Evolutionary conservation across 2,113 vertebrate species (phyloP), one percentile per base, ranked within the genome.

Genomic region (Rousettus leschenaultii): DNA sequence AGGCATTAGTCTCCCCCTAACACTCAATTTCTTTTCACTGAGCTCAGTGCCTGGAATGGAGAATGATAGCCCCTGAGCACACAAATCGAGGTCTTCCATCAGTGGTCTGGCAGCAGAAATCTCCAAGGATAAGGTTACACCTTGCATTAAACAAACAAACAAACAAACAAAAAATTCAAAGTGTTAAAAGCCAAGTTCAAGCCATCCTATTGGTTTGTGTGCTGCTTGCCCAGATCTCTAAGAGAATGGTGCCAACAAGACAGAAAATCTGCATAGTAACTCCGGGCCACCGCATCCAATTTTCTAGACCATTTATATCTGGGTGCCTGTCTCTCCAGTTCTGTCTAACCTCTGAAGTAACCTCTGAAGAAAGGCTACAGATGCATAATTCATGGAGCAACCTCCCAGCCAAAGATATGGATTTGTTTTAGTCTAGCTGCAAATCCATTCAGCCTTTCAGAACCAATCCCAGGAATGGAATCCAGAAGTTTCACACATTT

Each of bases 371-470:
- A 92, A 97, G 65, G 89, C 83, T 92, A 51, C 38, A 75, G 48
- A 92, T 85, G 83, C 65, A 95, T 96, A 96, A 97, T 96, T 95
- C 78, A 95, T 68, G 70, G 40, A 51, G 26, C 57, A 79, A 53
- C 65, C 53, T 89, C 63, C 82, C 79, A 96, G 86, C 45, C 51
- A 92, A 96, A 61, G 88, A 92, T 80, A 87, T 73, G 94, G 91
- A 96, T 93, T 73, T 92, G 94, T 94, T 87, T 95, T 86, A 93
- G 66, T 80, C 57, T 89, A 94, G 88, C 77, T 95, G 94, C 91
- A 97, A 97, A 97, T 80, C 68, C 86, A 91, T 93, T 95, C 88
- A 96, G 65, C 35, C 91, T 87, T 95, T 94, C 77, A 96, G 78
- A 96, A 61, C 63, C 91, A 92, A 88, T 79, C 33, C 45, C 75